Evolutionary conservation across 37 sponge, comb jelly and placozoan species (phyloP), one percentile per base, ranked within the genome.

Genomic region (Theonella swinhoei): DNA sequence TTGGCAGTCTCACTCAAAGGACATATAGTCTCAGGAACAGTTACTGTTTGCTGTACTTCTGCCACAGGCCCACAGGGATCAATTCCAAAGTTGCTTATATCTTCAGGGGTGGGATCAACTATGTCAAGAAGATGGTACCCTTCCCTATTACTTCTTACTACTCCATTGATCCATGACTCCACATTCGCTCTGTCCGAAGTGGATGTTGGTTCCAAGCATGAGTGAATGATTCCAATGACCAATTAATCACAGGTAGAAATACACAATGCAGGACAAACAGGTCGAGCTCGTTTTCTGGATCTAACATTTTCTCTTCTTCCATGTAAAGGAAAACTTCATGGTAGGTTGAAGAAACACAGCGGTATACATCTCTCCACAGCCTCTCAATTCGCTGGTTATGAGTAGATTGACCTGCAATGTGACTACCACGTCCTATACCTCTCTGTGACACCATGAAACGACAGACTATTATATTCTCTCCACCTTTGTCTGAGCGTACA

Each of bases 171-270:
- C 14, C 54, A 47, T 47, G 54, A 14, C 54, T 47, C 54, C 54
- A 47, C 54, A 47, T 47, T 47, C 54, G 54, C 54, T 47, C 54
- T 47, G 54, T 47, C 7, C 54, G 11, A 47, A 88, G 26, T 19
- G 76, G 31, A 37, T 88, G 88, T 59, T 81, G 72, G 36, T 88
- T 87, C 88, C 88, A 87, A 8, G 60, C 39, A 22, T 79, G 80
- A 1, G 60, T 62, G 73, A 88, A 88, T 36, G 59, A 58, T 17
- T 88, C 69, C 42, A 87, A 36, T 72, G 81, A 19, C 19, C 23
- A n/a, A 42, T 80, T 74, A 39, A 88, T 81, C 23, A 74, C 7
- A 29, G 41, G 42, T 5, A 64, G 64, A 25, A 64, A 73, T 36
- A 72, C 62, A 39, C 62, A 33, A 58, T 72, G 83, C 23, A 72